These are phyloP conservation scores for Julus scanicus DNA, from an alignment of 2,888 invertebrate species.

Conservation along the genomic window DNA sequence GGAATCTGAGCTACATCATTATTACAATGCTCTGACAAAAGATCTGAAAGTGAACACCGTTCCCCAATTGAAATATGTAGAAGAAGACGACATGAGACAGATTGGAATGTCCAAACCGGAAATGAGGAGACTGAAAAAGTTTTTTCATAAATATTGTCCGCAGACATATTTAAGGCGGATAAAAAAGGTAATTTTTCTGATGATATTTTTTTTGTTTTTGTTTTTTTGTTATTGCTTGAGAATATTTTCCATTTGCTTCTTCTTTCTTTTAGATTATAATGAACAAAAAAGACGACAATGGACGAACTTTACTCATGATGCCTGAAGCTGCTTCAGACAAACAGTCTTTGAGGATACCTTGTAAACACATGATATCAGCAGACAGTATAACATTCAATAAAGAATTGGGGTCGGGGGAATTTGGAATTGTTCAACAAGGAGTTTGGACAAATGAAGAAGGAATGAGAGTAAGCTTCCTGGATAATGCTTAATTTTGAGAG, in stretches of 20 bases:
- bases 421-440: conserved; percentile 97
- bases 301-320: conserved; percentile 54
- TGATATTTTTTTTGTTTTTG: background rate
- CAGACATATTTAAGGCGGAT: conserved; percentile 93
- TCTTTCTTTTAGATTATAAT: conserved; percentile 71
- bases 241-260: conserved; percentile 46
- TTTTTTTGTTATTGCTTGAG: background rate
- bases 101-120: conserved; percentile 96
- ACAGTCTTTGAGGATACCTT: conserved; percentile 70
- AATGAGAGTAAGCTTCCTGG: conserved; percentile 75
- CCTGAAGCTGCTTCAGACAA: conserved; percentile 62
- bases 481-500: too few species aligned
- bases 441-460: conserved; percentile 93
- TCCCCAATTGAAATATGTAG: conserved; percentile 92
- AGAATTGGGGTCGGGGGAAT: conserved; percentile 95
- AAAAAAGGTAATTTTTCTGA: conserved; percentile 73
- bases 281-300: conserved; percentile 69
- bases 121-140: conserved; percentile 91
- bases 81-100: conserved; percentile 88
- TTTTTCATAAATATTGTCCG: conserved; percentile 92
- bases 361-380: conserved; percentile 89
- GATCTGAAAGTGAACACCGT: conserved; percentile 77
- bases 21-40: conserved; percentile 80
- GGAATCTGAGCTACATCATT: conserved; percentile 94
- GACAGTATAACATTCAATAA: conserved; percentile 94